Percentiles rank a stretch among this genome's conserved stretches.
Evolutionary conservation across 2,888 invertebrate genomes (phyloP).

Genomic region (Eretmocerus hayati): DNA sequence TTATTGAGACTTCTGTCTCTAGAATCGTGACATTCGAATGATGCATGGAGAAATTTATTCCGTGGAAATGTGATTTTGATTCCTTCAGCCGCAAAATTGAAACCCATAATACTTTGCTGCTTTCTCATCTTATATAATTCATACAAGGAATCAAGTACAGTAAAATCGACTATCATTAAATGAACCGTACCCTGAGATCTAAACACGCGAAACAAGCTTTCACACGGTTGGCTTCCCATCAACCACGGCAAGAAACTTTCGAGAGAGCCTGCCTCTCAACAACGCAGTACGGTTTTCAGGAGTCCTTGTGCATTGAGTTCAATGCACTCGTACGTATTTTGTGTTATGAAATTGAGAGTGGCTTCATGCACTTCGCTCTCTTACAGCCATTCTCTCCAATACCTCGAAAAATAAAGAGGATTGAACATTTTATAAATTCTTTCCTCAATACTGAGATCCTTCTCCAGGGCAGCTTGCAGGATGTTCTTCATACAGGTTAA

Average conservation of each 20-base stretch:
- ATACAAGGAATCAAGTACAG: background rate
- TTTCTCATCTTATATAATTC: background rate
- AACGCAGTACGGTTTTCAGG: background rate
- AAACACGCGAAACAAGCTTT: slow-evolving; percentile 1
- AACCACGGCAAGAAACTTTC: slow-evolving; percentile 1
- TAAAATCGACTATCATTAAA: slow-evolving; percentile 2
- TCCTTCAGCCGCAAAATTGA: background rate
- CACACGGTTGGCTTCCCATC: slow-evolving; percentile 1
- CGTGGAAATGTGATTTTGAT: no score
- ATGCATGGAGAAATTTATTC: background rate
- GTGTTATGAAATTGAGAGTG: background rate
- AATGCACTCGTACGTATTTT: slow-evolving; percentile 2
- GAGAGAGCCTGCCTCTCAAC: background rate
- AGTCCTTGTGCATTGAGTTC: slow-evolving; percentile 2
- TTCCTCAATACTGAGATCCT: background rate
- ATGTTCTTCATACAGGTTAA: slow-evolving; percentile 4
- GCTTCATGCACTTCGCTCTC: background rate
- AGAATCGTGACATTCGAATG: no score
- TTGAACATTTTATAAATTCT: no score
- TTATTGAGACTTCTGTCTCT: no score
- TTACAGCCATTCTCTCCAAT: slow-evolving; percentile 1
- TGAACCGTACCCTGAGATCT: background rate
- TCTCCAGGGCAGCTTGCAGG: background rate
- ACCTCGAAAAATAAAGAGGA: background rate
- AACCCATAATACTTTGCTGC: background rate